Evolutionary conservation across 2,888 invertebrate species (phyloP), one percentile per base, ranked within the genome.

Genomic region (Amphipyra tragopoginis): DNA sequence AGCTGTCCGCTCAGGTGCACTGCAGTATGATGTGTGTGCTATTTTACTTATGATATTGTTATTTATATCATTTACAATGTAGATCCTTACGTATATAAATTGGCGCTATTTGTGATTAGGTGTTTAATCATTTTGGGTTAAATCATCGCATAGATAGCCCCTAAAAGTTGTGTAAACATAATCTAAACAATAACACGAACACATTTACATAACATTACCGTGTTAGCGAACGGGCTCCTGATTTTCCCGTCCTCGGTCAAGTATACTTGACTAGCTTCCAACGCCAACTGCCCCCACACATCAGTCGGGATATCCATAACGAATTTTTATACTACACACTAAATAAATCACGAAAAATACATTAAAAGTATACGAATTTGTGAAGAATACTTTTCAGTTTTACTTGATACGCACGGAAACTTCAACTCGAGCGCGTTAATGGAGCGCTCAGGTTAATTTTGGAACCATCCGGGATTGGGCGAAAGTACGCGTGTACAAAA

Each of bases 271-370:
- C 97, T 97, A 56, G 97, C 97, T 92, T 98, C 98, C 64, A 98
- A 95, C 66, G 98, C 98, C 83, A 98, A 94, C 90, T 98, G 98
- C 51, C 98, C 98, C 98, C 98, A 98, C 84, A 98, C 97, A 95
- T 98, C 97, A 56, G 96, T 96, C 49, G 96, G 95, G 77, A 96
- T 93, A 95, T 97, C 97, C 97, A 97, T 97, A 59, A 65, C 88
- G 56, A 72, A 57, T 51, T 63, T 47, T 73, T 67, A 66, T 72
- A 75, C 74, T 68, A 76, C 65, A 71, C 86, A 88, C 85, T 65
- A 77, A 50, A 45, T 59, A 54, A 66, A 66, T 54, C 76, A 72
- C 70, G 14, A 64, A 50, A 77, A 79, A 82, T 79, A 49, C 79
- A 82, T 80, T 67, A 62, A 73, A 80, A 70, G 80, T 52, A 78